These are phyloP conservation scores for Eurois occulta DNA, from an alignment of 2,888 invertebrate species.

Conservation along the genomic window DNA sequence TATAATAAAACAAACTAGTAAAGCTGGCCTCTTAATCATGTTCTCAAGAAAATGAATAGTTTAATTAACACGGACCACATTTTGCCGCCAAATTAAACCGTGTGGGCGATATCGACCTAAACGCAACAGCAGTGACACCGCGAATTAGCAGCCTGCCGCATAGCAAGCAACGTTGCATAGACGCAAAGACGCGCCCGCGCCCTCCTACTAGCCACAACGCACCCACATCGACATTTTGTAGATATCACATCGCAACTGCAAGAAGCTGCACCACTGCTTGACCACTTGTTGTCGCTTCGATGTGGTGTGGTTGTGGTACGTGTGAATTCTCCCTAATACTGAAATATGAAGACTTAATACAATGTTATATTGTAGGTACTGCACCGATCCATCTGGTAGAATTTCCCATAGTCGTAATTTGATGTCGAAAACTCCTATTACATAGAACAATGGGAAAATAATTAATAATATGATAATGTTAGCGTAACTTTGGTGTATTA, in stretches of 20 bases:
- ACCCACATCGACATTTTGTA: background rate
- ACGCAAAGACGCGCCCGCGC: background rate
- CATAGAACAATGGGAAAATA: slow-evolving; percentile 22
- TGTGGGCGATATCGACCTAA: background rate
- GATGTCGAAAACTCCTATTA: slow-evolving; percentile 20
- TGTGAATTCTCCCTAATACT: background rate
- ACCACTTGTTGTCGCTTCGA: background rate
- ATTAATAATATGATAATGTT: background rate
- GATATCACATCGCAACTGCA: background rate
- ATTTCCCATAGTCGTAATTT: slow-evolving; percentile 33
- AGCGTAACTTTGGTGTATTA: background rate
- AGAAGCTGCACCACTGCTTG: background rate
- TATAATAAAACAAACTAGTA: background rate
- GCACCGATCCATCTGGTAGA: background rate
- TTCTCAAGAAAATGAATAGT: background rate
- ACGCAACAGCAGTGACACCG: background rate
- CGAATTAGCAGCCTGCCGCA: background rate
- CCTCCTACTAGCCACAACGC: background rate
- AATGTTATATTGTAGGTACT: no score
- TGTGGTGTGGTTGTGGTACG: background rate
- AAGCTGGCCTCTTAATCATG: background rate
- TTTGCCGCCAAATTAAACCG: background rate
- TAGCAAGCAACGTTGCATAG: background rate
- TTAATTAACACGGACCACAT: background rate
- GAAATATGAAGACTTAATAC: no score